Evolutionary conservation across 2,888 invertebrate species (phyloP).

Genomic region (Exocentrus adspersus): DNA sequence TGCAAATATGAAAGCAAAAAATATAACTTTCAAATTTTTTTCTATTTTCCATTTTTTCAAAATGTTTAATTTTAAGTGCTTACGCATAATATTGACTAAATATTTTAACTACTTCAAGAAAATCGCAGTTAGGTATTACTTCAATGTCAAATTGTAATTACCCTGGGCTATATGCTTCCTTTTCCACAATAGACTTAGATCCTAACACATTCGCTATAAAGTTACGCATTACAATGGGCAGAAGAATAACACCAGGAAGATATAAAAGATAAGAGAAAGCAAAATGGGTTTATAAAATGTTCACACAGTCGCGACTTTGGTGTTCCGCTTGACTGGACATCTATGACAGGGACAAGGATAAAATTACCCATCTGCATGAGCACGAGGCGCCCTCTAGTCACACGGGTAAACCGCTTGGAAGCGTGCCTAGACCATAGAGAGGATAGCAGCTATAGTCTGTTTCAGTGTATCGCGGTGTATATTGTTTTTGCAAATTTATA

Average conservation of each 20-base stretch:
- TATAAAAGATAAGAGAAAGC: not conserved
- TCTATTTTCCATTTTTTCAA: too few species aligned
- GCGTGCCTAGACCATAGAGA: not conserved
- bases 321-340: slow-evolving; percentile 2
- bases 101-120: too few species aligned
- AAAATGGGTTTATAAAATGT: not conserved
- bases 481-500: too few species aligned
- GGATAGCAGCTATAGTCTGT: not conserved
- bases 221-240: not conserved
- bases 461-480: not conserved
- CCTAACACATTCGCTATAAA: not conserved
- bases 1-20: too few species aligned
- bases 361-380: slow-evolving; percentile 16
- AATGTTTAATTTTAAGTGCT: too few species aligned
- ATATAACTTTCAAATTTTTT: too few species aligned
- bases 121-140: too few species aligned
- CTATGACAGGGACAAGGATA: slow-evolving; percentile 2
- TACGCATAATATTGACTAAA: too few species aligned
- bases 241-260: not conserved
- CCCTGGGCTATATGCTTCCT: too few species aligned
- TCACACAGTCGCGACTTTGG: not conserved
- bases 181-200: too few species aligned
- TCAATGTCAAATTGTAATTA: too few species aligned
- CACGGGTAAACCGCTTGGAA: slow-evolving; percentile 14
- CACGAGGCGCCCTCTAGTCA: not conserved